Evolutionary conservation across 1,140 invertebrate species (phyloP).

Genomic region (Cyclina sinensis): DNA sequence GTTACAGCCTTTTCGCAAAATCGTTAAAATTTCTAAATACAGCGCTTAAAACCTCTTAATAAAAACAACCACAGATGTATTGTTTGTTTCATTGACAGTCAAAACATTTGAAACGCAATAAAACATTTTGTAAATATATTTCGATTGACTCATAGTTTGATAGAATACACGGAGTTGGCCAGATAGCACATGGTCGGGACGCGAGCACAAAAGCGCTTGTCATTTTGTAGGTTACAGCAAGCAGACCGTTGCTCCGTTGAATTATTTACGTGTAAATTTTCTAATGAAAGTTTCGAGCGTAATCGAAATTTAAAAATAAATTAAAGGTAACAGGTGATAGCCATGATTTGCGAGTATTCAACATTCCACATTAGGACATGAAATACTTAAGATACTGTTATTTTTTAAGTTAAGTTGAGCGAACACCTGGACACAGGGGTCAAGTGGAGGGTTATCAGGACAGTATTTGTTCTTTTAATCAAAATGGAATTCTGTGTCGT

Average conservation of each 20-base stretch:
- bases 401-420: background rate
- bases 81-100: constrained; percentile 22
- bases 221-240: constrained; percentile 21
- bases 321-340: constrained; percentile 61
- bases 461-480: constrained; percentile 48
- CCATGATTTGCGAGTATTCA: constrained; percentile 19
- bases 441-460: constrained; percentile 11
- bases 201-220: constrained; percentile 47
- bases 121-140: constrained; percentile 64
- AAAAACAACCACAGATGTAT: constrained; percentile 39
- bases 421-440: constrained; percentile 44
- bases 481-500: background rate
- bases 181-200: background rate
- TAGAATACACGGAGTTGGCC: constrained; percentile 5
- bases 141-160: constrained; percentile 64
- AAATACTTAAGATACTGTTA: constrained; percentile 57
- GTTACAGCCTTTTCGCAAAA: background rate
- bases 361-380: constrained; percentile 58
- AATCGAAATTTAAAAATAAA: constrained; percentile 71
- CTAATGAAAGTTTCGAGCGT: constrained; percentile 49
- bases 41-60: constrained; percentile 1
- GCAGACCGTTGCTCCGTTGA: constrained; percentile 15
- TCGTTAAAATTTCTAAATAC: background rate
- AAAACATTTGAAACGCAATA: constrained; percentile 43
- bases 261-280: constrained; percentile 63